Evolutionary conservation across 2,797 vertebrate species (phyloP).

Genomic region (Chelon labrosus): DNA sequence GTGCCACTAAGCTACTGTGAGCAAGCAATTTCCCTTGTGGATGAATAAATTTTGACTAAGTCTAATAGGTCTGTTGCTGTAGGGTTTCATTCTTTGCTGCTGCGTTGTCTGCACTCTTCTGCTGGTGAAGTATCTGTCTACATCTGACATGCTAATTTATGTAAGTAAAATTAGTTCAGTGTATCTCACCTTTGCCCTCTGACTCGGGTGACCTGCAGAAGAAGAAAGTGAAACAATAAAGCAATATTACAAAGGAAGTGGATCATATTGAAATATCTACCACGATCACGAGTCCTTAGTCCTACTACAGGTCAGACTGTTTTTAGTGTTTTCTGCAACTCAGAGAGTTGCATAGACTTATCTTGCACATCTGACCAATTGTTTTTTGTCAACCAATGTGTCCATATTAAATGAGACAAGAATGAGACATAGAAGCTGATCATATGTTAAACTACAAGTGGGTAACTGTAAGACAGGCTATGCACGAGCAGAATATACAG

Average conservation of each 20-base stretch:
- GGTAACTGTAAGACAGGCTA: not conserved
- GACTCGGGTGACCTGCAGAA: conserved; percentile 76
- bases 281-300: not conserved
- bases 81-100: not conserved
- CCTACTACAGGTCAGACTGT: too few relatives aligned
- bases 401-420: too few relatives aligned
- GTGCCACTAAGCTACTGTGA: too few relatives aligned
- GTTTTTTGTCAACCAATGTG: too few relatives aligned
- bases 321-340: too few relatives aligned
- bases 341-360: too few relatives aligned
- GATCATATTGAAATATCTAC: not conserved
- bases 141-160: conserved; percentile 3
- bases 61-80: not conserved
- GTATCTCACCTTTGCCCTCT: conserved; percentile 77
- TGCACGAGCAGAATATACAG: not conserved
- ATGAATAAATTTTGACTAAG: too few relatives aligned
- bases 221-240: conserved; percentile 17
- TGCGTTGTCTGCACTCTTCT: not conserved
- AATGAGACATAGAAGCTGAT: not conserved
- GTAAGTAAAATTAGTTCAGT: conserved; percentile 1
- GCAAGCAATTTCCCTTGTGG: too few relatives aligned
- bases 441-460: not conserved
- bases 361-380: too few relatives aligned
- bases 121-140: not conserved
- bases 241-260: conserved; percentile 3